Percentiles rank a stretch among this genome's conserved stretches.
These are phyloP conservation scores for Parazoanthus swiftii DNA, from an alignment of 92 coral and sea anemone genomes.

Conservation along the genomic window DNA sequence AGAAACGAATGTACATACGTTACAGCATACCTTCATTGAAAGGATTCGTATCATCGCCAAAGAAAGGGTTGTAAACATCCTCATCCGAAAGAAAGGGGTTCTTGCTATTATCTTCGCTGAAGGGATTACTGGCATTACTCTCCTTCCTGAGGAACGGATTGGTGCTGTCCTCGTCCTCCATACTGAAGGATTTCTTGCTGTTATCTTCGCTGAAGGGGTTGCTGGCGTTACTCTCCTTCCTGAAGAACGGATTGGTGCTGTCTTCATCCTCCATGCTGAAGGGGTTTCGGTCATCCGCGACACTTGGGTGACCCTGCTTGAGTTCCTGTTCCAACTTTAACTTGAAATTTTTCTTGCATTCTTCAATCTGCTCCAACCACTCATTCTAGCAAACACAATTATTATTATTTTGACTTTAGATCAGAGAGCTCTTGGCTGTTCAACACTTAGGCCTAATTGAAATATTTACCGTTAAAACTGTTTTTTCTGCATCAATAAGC, in stretches of 20 bases:
- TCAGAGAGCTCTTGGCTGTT: not conserved
- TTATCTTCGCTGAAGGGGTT: conserved; percentile 42
- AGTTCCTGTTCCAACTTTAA: conserved; percentile 87
- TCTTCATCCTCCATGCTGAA: conserved; percentile 40
- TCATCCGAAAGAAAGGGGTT: conserved; percentile 56
- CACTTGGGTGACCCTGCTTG: conserved; percentile 38
- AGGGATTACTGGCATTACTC: conserved; percentile 19
- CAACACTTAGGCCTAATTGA: too few species aligned
- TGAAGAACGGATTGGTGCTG: conserved; percentile 45
- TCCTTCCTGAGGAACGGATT: conserved; percentile 47
- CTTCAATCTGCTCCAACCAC: conserved; percentile 90
- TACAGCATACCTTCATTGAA: conserved; percentile 36
- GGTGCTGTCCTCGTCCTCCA: conserved; percentile 38
- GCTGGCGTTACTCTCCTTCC: conserved; percentile 9
- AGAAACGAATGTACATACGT: not conserved
- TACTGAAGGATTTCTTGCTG: conserved; percentile 22
- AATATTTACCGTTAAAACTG: too few species aligned
- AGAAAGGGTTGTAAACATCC: conserved; percentile 75
- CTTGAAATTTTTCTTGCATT: conserved; percentile 85
- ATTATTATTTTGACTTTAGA: not conserved
- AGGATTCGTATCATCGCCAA: conserved; percentile 58
- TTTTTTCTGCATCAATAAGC: too few species aligned
- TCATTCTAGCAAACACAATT: conserved; percentile 64
- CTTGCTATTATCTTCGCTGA: conserved; percentile 39
- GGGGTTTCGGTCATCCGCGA: conserved; percentile 12